A percentile compares a stretch with the other conserved stretches of the same genome.
phyloP scores from a whole-genome alignment of 2,888 invertebrate species.

The Nomada flava region DNA sequence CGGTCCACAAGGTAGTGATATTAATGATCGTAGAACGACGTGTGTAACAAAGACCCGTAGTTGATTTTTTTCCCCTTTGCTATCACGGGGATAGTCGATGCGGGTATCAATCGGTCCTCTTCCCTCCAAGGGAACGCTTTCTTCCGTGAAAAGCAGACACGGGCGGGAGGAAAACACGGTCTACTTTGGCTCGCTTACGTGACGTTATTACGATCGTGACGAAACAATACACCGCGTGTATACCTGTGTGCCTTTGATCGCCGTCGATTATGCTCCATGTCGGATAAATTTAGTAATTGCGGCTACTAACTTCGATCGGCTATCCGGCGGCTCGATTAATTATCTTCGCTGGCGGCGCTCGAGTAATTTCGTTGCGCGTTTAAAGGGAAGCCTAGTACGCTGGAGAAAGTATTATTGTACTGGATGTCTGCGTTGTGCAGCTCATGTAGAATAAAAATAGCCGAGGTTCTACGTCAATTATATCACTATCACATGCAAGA shows the following conservation, averaged over 20 bases:
- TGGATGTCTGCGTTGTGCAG: too few species aligned
- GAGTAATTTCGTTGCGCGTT: neutral
- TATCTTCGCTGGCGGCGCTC: neutral
- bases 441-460: too few species aligned
- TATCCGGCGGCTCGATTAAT: slow-evolving; percentile 20
- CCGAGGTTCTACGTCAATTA: too few species aligned
- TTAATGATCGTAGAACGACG: slow-evolving; percentile 62
- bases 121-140: slow-evolving; percentile 57
- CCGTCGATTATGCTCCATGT: slow-evolving; percentile 29
- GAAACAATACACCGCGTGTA: slow-evolving; percentile 32
- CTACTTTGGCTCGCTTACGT: slow-evolving; percentile 20
- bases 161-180: slow-evolving; percentile 12
- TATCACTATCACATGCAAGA: too few species aligned
- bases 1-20: slow-evolving; percentile 54
- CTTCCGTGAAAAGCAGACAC: slow-evolving; percentile 50
- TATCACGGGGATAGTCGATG: slow-evolving; percentile 33
- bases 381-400: neutral
- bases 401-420: neutral
- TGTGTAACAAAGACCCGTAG: slow-evolving; percentile 55
- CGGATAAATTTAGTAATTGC: slow-evolving; percentile 52
- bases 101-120: slow-evolving; percentile 46
- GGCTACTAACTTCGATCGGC: slow-evolving; percentile 24
- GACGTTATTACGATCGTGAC: slow-evolving; percentile 42
- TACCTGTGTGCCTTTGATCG: slow-evolving; percentile 12
- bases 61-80: slow-evolving; percentile 44